phyloP scores from a whole-genome alignment of 2,888 invertebrate species.

The Hypolimnas misippus region DNA sequence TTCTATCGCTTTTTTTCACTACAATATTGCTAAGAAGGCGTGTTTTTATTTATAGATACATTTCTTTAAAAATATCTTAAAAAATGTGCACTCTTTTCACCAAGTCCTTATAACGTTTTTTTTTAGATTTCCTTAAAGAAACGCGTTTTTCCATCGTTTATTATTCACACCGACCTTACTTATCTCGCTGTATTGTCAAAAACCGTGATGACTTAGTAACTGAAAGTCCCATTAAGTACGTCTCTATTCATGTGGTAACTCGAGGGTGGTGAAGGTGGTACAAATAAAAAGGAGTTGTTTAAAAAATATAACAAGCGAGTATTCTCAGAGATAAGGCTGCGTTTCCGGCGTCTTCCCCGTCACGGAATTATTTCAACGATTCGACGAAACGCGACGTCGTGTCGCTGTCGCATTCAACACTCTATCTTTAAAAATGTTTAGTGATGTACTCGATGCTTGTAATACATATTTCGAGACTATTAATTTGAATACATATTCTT shows the following conservation, averaged over 20 bases:
- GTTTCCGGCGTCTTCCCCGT: constrained; percentile 75
- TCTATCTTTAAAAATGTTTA: constrained; percentile 80
- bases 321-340: constrained; percentile 81
- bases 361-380: constrained; percentile 81
- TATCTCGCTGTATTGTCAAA: constrained; percentile 77
- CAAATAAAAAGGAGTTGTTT: constrained; percentile 84
- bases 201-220: constrained; percentile 83
- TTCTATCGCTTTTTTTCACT: too few species aligned
- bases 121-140: constrained; percentile 57
- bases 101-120: not conserved
- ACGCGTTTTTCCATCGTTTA: constrained; percentile 77
- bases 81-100: not conserved
- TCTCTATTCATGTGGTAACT: constrained; percentile 80
- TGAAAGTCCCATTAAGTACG: constrained; percentile 82
- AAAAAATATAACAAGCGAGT: constrained; percentile 82
- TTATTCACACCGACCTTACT: constrained; percentile 75
- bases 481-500: too few species aligned
- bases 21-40: too few species aligned
- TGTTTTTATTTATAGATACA: too few species aligned
- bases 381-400: constrained; percentile 79
- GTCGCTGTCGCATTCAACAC: constrained; percentile 79
- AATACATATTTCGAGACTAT: too few species aligned
- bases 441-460: constrained; percentile 53
- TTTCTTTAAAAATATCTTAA: too few species aligned
- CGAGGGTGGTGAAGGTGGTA: constrained; percentile 58